Evolutionary conservation across 92 coral and sea anemone genomes (phyloP).

Genomic region (Pocillopora grandis): DNA sequence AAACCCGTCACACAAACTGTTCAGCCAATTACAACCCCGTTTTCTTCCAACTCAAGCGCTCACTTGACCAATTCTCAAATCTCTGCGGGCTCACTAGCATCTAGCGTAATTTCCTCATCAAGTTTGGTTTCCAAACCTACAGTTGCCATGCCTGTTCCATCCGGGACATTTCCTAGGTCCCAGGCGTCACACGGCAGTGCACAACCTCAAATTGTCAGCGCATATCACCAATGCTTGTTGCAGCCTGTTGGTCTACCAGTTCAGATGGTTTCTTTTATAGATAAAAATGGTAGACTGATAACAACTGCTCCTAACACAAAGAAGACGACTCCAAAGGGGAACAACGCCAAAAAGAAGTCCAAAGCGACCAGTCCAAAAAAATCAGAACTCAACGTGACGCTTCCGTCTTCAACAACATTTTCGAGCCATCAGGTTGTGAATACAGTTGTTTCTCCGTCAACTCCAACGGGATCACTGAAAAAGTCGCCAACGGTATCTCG

Average conservation of each 20-base stretch:
- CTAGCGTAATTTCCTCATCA: neutral
- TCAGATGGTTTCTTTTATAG: slow-evolving; percentile 15
- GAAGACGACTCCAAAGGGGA: slow-evolving; percentile 11
- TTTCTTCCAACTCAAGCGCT: neutral
- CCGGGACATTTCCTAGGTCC: neutral
- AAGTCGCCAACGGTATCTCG: slow-evolving; percentile 34
- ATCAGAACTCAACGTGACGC: neutral
- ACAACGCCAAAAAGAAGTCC: slow-evolving; percentile 17
- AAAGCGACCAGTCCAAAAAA: slow-evolving; percentile 8
- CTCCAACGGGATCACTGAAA: slow-evolving; percentile 1
- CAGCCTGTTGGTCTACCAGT: slow-evolving; percentile 13
- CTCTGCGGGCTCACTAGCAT: neutral
- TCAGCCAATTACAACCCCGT: neutral
- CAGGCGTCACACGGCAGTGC: slow-evolving; percentile 3
- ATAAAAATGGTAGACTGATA: slow-evolving; percentile 9
- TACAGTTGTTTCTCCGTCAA: slow-evolving; percentile 22
- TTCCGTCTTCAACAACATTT: slow-evolving; percentile 12
- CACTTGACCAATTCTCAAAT: neutral
- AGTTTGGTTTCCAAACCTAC: slow-evolving; percentile 10
- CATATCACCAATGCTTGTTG: neutral
- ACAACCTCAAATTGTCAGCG: slow-evolving; percentile 25
- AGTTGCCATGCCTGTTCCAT: neutral
- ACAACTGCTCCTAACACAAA: neutral
- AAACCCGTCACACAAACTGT: neutral
- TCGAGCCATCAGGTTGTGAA: slow-evolving; percentile 1